Evolutionary conservation across 2,888 invertebrate species (phyloP).

Genomic region (Hermodice carunculata): DNA sequence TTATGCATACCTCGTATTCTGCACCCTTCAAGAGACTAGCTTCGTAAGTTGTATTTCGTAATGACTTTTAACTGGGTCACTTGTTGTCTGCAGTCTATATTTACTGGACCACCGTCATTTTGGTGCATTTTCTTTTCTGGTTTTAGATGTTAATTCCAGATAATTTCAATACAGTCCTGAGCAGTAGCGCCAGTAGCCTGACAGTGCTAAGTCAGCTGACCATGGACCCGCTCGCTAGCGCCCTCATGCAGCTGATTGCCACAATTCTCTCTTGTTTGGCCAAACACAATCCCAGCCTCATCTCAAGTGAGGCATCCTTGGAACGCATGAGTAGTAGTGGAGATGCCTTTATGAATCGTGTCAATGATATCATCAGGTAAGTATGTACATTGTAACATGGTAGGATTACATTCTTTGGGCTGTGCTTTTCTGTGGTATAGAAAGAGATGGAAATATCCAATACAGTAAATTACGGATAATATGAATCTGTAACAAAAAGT

Average conservation of each 20-base stretch:
- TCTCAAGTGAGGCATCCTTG: constrained; percentile 58
- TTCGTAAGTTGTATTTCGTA: no score
- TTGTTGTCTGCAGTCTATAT: no score
- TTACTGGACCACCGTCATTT: no score
- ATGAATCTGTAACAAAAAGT: no score
- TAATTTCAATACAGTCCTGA: constrained; percentile 37
- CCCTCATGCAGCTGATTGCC: constrained; percentile 58
- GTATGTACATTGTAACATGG: constrained; percentile 1
- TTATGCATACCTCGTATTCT: no score
- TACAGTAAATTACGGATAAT: no score
- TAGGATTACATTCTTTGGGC: not conserved
- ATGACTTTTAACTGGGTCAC: no score
- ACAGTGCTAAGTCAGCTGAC: constrained; percentile 64
- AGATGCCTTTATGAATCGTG: constrained; percentile 59
- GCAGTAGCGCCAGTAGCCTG: constrained; percentile 38
- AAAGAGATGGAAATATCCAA: no score
- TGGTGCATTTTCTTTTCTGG: no score
- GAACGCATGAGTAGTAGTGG: constrained; percentile 60
- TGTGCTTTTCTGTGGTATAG: no score
- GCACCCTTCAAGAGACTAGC: no score
- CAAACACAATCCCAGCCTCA: constrained; percentile 57
- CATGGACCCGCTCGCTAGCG: constrained; percentile 65
- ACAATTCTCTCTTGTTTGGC: constrained; percentile 61
- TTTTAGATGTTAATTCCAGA: constrained; percentile 63
- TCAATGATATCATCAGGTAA: constrained; percentile 69